Percentiles rank a stretch among this genome's conserved stretches.
Evolutionary conservation across 1,140 invertebrate genomes (phyloP).

Genomic region (Zaprionus inermis): DNA sequence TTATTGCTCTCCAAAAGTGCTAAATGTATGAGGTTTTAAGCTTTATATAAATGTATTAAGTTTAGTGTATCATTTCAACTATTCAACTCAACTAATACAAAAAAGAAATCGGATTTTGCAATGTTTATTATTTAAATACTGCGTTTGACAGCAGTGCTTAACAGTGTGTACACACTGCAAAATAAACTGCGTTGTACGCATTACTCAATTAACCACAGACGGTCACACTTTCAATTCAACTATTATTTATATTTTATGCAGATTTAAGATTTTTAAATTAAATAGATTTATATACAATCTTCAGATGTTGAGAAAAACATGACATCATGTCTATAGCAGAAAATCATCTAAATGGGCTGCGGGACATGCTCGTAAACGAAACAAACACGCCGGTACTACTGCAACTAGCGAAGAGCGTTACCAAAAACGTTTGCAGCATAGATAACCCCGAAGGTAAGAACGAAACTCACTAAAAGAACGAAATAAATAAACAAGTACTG

Average conservation of each 20-base stretch:
- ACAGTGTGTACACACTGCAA: conserved; percentile 10
- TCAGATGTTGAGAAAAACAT: background rate
- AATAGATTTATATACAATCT: background rate
- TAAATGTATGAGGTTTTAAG: background rate
- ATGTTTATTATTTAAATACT: background rate
- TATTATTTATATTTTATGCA: background rate
- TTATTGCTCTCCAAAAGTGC: background rate
- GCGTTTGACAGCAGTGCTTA: background rate
- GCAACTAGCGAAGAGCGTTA: conserved; percentile 59
- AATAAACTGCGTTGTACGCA: background rate
- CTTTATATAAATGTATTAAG: background rate
- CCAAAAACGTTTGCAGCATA: conserved; percentile 60
- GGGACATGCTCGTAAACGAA: conserved; percentile 60
- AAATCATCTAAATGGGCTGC: conserved; percentile 44
- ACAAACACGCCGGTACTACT: conserved; percentile 50
- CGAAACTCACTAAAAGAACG: background rate
- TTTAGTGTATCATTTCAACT: background rate
- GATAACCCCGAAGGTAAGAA: conserved; percentile 51
- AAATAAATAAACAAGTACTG: background rate
- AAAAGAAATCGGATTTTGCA: background rate
- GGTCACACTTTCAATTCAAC: background rate
- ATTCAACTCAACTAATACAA: background rate
- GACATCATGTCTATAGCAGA: conserved; percentile 58
- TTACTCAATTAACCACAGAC: background rate
- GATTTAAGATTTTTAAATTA: background rate